phyloP scores from a whole-genome alignment of 2,113 vertebrate genomes.

The Phainopepla nitens region DNA sequence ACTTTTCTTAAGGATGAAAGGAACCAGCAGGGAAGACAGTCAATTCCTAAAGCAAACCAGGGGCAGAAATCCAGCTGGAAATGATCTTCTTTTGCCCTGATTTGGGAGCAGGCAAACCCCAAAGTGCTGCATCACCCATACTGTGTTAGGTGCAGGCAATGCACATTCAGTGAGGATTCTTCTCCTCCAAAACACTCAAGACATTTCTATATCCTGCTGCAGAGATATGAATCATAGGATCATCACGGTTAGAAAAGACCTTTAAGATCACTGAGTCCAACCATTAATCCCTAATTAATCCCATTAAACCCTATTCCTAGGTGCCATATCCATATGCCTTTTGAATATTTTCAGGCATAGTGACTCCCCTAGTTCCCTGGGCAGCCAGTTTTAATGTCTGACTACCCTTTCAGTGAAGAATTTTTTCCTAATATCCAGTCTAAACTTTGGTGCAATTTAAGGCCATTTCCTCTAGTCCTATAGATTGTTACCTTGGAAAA shows the following conservation, averaged over 20 bases:
- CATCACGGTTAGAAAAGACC: not conserved
- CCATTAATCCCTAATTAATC: not conserved
- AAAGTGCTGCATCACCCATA: not conserved
- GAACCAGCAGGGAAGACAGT: not conserved
- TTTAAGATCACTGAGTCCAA: not conserved
- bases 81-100: not conserved
- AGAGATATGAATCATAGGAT: not conserved
- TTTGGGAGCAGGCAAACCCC: not conserved
- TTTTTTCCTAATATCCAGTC: not conserved
- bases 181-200: not conserved
- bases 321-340: not conserved
- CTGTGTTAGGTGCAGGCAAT: fast-evolving
- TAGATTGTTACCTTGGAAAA: not conserved
- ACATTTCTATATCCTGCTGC: not conserved
- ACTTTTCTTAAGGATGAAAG: not conserved
- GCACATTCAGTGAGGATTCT: fast-evolving
- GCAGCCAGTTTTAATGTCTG: not conserved
- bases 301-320: not conserved
- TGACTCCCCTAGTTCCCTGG: not conserved
- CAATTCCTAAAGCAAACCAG: not conserved
- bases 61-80: not conserved
- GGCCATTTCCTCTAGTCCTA: not conserved
- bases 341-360: not conserved
- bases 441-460: not conserved
- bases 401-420: not conserved